phyloP scores from a whole-genome alignment of 53 echinoderm and acorn worm genomes.

The Holothuria leucospilota region DNA sequence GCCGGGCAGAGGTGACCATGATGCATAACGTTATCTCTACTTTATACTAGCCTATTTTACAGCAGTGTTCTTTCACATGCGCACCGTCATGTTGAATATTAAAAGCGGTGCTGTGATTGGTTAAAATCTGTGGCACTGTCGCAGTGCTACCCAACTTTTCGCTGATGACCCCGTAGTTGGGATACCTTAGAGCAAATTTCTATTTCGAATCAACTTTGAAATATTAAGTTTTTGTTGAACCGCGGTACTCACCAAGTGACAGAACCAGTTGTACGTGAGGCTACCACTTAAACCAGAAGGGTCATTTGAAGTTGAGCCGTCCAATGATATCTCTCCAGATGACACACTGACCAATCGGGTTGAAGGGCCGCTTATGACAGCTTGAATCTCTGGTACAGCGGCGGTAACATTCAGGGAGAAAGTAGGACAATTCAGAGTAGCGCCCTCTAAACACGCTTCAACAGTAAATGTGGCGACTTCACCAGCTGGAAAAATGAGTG shows the following conservation, averaged over 20 bases:
- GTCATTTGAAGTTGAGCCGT: conserved; percentile 29
- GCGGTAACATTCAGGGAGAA: neutral
- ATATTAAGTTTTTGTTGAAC: no score
- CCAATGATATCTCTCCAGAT: conserved; percentile 10
- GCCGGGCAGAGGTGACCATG: no score
- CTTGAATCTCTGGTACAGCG: neutral
- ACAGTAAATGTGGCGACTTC: neutral
- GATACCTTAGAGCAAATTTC: no score
- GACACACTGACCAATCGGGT: conserved; percentile 29
- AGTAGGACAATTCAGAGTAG: neutral
- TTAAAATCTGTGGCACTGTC: no score
- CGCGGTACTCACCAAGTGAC: neutral
- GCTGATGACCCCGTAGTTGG: no score
- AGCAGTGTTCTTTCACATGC: no score
- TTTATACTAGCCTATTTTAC: no score
- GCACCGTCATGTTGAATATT: no score
- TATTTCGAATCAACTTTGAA: no score
- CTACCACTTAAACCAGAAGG: neutral
- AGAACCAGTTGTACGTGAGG: conserved; percentile 7
- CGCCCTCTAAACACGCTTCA: neutral
- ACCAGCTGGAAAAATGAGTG: conserved; percentile 7
- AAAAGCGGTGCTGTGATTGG: no score
- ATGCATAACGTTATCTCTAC: no score
- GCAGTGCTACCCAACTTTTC: no score
- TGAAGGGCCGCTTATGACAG: conserved; percentile 28